These are phyloP conservation scores for Cecidostiba fungosa DNA, from an alignment of 2,888 invertebrate species.

Conservation along the genomic window DNA sequence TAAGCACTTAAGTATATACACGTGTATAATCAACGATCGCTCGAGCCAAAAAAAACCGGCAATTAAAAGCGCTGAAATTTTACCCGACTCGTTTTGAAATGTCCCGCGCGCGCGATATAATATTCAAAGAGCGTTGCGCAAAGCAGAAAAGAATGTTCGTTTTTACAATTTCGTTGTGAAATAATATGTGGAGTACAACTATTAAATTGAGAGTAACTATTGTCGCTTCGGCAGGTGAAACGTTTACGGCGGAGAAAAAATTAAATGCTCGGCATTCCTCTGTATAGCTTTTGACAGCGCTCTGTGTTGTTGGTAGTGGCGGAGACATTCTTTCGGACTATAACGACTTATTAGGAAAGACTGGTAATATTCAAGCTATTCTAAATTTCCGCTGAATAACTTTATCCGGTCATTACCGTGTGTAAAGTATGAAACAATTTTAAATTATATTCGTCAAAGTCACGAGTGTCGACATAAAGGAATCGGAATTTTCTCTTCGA, in stretches of 20 bases:
- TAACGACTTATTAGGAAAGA: neutral
- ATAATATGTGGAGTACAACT: neutral
- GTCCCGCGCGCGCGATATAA: neutral
- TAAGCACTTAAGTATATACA: neutral
- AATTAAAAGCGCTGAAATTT: conserved; percentile 32
- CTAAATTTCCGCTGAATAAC: neutral
- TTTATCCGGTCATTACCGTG: neutral
- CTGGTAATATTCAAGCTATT: neutral
- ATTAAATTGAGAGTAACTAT: neutral
- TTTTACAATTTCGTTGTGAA: neutral
- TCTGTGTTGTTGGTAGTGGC: too few species aligned
- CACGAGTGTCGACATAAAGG: too few species aligned
- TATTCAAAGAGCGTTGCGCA: neutral
- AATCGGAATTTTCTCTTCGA: conserved; percentile 4
- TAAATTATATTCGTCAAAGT: too few species aligned
- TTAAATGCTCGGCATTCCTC: neutral
- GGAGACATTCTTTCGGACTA: neutral
- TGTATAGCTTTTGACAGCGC: neutral
- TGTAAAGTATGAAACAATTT: too few species aligned
- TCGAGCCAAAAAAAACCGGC: neutral
- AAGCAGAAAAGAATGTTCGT: neutral
- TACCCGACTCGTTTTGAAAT: conserved; percentile 9
- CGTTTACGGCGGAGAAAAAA: neutral
- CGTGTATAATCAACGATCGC: neutral
- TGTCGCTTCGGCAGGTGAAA: conserved; percentile 13